Conservation (phyloP, 2,888 invertebrate species). For the Trissolcus japonicus region DNA sequence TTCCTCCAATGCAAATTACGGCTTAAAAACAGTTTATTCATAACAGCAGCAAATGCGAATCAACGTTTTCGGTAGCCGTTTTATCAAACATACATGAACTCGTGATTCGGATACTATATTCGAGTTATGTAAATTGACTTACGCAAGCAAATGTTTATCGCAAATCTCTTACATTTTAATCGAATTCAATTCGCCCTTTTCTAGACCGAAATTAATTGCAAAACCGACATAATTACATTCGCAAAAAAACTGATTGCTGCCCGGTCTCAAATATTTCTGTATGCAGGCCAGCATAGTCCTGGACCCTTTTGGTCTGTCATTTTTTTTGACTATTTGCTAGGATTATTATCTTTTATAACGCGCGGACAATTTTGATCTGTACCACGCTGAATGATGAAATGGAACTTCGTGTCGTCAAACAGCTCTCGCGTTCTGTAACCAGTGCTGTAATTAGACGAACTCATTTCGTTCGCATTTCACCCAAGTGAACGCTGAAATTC, state of each 20-base stretch:
- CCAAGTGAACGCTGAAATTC: conserved; percentile 48
- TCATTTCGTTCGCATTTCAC: conserved; percentile 43
- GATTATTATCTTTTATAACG: conserved; percentile 32
- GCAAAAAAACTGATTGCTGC: neutral
- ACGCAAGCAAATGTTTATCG: conserved; percentile 12
- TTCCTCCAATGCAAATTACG: conserved; percentile 1
- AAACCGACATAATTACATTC: neutral
- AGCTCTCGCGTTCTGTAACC: conserved; percentile 20
- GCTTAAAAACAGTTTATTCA: conserved; percentile 19
- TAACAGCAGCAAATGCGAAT: conserved; percentile 12
- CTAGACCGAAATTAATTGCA: neutral
- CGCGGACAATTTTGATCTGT: conserved; percentile 20
- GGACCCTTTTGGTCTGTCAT: neutral
- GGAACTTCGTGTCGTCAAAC: conserved; percentile 31
- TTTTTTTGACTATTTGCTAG: conserved; percentile 21
- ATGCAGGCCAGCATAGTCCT: neutral
- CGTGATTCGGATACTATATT: conserved; percentile 6
- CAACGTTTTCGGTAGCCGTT: conserved; percentile 3
- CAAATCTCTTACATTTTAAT: conserved; percentile 8
- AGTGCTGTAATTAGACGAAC: conserved; percentile 51
- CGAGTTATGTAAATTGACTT: conserved; percentile 10
- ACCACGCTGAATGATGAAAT: conserved; percentile 32
- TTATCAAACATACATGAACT: conserved; percentile 11
- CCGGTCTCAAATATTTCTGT: neutral
- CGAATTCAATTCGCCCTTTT: neutral